These are phyloP conservation scores for Drosophila busckii DNA, from an alignment of 1,140 invertebrate genomes.

Conservation along the genomic window DNA sequence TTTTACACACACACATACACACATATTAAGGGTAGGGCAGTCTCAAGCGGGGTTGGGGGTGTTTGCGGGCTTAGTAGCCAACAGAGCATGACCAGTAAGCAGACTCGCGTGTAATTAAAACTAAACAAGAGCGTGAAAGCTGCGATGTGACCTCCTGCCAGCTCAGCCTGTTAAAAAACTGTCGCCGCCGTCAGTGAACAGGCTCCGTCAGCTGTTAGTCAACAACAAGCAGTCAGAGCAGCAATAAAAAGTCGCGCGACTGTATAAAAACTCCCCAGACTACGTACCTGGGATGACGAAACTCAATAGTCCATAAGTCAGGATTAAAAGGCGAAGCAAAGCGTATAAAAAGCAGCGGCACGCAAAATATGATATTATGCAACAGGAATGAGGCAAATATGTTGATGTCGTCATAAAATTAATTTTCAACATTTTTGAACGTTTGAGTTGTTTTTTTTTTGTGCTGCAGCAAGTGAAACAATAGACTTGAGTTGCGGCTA, in stretches of 20 bases:
- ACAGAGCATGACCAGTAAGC: conserved; percentile 43
- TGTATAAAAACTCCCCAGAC: too few relatives aligned
- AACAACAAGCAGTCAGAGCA: too few relatives aligned
- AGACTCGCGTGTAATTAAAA: conserved; percentile 70
- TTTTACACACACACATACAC: too few relatives aligned
- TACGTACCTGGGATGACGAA: conserved; percentile 48
- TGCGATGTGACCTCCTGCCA: conserved; percentile 1
- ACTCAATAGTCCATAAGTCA: conserved; percentile 64
- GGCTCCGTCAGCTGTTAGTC: too few relatives aligned
- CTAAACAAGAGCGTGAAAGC: conserved; percentile 50
- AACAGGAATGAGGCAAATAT: conserved; percentile 16
- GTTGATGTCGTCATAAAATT: conserved; percentile 55
- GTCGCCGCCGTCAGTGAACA: too few relatives aligned
- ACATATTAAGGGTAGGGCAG: too few relatives aligned
- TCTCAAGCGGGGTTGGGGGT: too few relatives aligned
- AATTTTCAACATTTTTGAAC: conserved; percentile 68
- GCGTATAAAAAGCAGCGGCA: conserved; percentile 21
- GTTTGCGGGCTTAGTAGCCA: too few relatives aligned
- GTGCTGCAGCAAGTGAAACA: conserved; percentile 14
- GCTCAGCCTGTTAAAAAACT: conserved; percentile 35
- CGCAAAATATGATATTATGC: conserved; percentile 53
- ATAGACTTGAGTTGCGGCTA: too few relatives aligned
- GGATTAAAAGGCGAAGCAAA: conserved; percentile 48
- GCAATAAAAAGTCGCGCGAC: too few relatives aligned
- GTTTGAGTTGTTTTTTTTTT: conserved; percentile 28